Conservation (phyloP, 2,888 invertebrate species). For the Eristalis intricaria region DNA sequence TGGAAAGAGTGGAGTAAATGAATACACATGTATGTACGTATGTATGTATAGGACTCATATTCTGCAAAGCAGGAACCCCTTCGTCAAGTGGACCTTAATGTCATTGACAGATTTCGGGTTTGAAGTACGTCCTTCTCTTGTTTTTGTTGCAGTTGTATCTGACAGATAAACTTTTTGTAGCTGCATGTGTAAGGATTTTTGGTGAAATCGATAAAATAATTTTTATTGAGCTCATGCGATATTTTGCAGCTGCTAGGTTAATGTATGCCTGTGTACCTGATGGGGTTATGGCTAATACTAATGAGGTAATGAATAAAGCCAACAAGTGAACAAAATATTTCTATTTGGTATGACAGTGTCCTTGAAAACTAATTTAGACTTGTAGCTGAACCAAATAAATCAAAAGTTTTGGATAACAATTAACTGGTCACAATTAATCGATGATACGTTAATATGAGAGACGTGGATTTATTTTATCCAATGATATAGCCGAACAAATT, state of each 20-base stretch:
- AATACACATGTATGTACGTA: not conserved
- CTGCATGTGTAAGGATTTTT: conserved; percentile 30
- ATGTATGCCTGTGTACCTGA: not conserved
- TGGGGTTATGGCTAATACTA: conserved; percentile 9
- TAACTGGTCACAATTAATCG: not conserved
- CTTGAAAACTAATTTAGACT: too few relatives aligned
- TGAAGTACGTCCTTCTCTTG: conserved; percentile 29
- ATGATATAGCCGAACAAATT: not conserved
- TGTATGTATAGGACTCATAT: not conserved
- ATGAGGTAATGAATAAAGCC: conserved; percentile 39
- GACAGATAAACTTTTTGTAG: conserved; percentile 45
- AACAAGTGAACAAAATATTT: not conserved
- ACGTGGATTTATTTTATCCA: not conserved
- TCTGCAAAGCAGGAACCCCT: not conserved
- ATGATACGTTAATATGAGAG: not conserved
- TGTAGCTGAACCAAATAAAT: not conserved
- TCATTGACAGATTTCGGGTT: conserved; percentile 42
- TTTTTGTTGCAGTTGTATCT: conserved; percentile 36
- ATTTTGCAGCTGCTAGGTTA: not conserved
- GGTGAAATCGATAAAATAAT: conserved; percentile 43
- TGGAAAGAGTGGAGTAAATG: conserved; percentile 17
- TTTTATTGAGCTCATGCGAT: conserved; percentile 9
- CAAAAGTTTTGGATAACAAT: not conserved
- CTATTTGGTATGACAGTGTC: too few relatives aligned
- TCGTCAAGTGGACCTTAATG: conserved; percentile 50